These are phyloP conservation scores for Gallinago nigripennis DNA, from an alignment of 2,797 vertebrate species.

Conservation along the genomic window DNA sequence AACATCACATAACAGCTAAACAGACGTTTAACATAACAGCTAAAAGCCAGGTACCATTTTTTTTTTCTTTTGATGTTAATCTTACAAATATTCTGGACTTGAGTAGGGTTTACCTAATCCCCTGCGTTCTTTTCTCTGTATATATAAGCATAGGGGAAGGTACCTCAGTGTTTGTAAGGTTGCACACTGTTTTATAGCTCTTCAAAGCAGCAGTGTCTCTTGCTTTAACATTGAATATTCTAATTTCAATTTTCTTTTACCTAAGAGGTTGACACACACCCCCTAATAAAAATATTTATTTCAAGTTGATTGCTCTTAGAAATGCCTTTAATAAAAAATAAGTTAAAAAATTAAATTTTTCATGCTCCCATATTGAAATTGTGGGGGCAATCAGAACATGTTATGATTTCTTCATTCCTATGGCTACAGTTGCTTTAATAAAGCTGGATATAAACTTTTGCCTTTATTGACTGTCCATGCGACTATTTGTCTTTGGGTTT, in stretches of 20 bases:
- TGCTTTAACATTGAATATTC: not conserved
- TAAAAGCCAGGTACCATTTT: not conserved
- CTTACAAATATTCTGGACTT: not conserved
- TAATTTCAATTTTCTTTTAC: not conserved
- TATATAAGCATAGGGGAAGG: not conserved
- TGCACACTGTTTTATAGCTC: not conserved
- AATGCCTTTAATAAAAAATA: not conserved
- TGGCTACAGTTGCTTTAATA: not conserved
- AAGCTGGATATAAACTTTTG: not conserved
- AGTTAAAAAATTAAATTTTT: not conserved
- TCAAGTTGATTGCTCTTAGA: not conserved
- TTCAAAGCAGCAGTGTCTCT: not conserved
- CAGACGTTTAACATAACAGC: not conserved
- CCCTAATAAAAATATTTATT: not conserved
- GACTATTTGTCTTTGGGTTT: not conserved
- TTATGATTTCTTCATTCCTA: not conserved
- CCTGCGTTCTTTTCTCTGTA: not conserved
- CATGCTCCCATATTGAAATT: not conserved
- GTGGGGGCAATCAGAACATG: not conserved
- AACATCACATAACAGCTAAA: not conserved
- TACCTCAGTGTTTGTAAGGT: not conserved
- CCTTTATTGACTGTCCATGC: not conserved
- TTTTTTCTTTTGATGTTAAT: not conserved
- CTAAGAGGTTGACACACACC: not conserved
- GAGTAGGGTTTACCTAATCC: not conserved